Evolutionary conservation across 2,113 vertebrate species (phyloP), one percentile per base, ranked within the genome.

Genomic region (Muscicapa adusta): DNA sequence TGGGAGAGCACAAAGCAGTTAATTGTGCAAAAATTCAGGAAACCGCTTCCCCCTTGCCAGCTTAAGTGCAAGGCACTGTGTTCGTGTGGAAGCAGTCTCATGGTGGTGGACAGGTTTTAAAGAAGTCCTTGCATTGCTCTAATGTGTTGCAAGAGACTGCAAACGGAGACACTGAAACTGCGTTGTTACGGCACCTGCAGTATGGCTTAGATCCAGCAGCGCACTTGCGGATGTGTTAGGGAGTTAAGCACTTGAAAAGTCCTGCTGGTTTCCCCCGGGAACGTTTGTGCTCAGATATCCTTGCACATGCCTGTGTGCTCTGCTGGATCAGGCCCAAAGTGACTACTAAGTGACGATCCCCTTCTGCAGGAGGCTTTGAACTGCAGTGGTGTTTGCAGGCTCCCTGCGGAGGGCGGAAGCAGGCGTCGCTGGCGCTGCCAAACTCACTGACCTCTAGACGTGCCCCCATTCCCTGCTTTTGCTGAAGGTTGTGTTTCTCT

Each of bases 401-500:
- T 81, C 58, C 74, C 85, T 72, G 70, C 63, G 1, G 48, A 97
- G 92, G 92, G 81, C 33, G 79, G 86, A 96, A 96, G 96, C 89
- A 72, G 86, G 79, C 63, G 66, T 91, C 13, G 56, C 91, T 90
- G 79, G 96, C 74, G 78, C 97, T 98, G 96, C 97, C 96, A 91
- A 90, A 97, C 84, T 97, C 20, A 48, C 94, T 97, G 95, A 96
- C 89, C 96, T 98, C 96, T 91, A 85, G 88, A 73, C 10, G 4
- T 78, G 67, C 77, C 91, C 92, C 60, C 2, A 6, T 94, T 89
- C 93, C 95, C 87, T 93, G 97, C 90, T 96, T 75, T 72, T 83
- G 90, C 89, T 91, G 94, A 97, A 97, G 95, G 93, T 94, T 94
- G 91, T 96, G 97, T 97, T 97, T 87, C 93, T 89, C 96, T 96